Percentiles rank a stretch among this genome's conserved stretches.
Conservation (phyloP, 2,113 vertebrate species). For the Calidris pygmaea region DNA sequence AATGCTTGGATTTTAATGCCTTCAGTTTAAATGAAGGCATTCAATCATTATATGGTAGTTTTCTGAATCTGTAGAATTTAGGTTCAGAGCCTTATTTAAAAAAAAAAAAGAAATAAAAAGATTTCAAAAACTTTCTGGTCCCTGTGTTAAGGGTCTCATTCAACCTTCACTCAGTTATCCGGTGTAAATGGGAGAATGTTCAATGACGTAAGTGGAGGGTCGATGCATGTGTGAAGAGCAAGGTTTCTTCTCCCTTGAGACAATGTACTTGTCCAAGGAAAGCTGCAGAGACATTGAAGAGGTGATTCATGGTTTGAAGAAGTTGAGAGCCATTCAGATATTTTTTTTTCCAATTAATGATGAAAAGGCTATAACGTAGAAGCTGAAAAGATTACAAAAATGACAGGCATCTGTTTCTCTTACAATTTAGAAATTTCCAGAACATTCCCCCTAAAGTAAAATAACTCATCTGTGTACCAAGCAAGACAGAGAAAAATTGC, state of each 20-base stretch:
- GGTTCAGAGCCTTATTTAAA: neutral
- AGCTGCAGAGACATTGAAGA: neutral
- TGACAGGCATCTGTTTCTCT: neutral
- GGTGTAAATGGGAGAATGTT: neutral
- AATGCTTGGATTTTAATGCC: neutral
- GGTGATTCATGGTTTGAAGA: neutral
- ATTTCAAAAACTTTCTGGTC: neutral
- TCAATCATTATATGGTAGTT: neutral
- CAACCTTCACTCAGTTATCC: neutral
- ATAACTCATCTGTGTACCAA: neutral
- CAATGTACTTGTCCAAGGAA: neutral
- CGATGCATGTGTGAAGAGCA: neutral
- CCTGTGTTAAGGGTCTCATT: neutral
- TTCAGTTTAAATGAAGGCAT: conserved; percentile 20
- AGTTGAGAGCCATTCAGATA: neutral
- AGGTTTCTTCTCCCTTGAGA: neutral
- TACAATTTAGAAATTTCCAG: neutral
- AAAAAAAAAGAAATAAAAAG: neutral
- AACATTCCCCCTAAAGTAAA: neutral
- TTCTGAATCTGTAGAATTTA: neutral
- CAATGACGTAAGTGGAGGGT: neutral
- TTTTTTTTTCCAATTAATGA: neutral
- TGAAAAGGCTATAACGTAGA: neutral
- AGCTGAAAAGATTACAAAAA: neutral
- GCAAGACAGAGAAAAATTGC: neutral